These are phyloP conservation scores for Amia ocellicauda DNA, from an alignment of 2,113 vertebrate genomes.

Conservation along the genomic window DNA sequence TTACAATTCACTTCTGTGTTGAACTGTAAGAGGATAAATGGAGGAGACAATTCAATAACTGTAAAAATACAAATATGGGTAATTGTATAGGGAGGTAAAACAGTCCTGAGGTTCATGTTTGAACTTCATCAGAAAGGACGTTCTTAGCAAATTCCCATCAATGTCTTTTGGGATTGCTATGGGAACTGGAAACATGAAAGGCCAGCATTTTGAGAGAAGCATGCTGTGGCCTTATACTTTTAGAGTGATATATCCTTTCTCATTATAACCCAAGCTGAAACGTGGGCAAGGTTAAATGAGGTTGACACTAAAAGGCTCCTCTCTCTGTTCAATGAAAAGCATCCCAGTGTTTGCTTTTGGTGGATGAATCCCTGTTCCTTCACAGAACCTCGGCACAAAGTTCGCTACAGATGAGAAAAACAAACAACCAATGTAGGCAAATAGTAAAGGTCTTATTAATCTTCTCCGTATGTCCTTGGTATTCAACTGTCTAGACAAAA, in stretches of 20 bases:
- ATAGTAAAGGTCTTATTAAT: not conserved
- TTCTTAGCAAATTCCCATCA: not conserved
- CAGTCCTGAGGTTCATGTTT: not conserved
- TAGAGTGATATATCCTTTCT: not conserved
- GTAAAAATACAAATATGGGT: too few relatives aligned
- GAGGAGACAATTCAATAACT: too few relatives aligned
- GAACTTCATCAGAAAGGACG: not conserved
- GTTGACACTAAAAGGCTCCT: not conserved
- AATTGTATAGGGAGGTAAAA: not conserved
- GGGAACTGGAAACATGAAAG: not conserved
- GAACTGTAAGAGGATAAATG: too few relatives aligned
- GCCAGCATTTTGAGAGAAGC: not conserved
- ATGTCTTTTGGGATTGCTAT: not conserved
- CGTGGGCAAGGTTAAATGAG: not conserved
- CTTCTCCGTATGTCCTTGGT: not conserved
- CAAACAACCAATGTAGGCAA: slow-evolving; percentile 2
- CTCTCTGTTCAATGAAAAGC: not conserved
- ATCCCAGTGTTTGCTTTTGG: not conserved
- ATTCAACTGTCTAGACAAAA: slow-evolving; percentile 17
- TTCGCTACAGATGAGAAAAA: not conserved
- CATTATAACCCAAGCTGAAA: not conserved
- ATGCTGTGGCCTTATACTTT: not conserved
- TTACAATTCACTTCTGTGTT: too few relatives aligned
- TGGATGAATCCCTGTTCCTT: not conserved
- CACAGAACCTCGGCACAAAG: not conserved